A percentile compares a stretch with the other conserved stretches of the same genome.
These are phyloP conservation scores for Zonitis immaculata DNA, from an alignment of 2,888 invertebrate species.

Conservation along the genomic window DNA sequence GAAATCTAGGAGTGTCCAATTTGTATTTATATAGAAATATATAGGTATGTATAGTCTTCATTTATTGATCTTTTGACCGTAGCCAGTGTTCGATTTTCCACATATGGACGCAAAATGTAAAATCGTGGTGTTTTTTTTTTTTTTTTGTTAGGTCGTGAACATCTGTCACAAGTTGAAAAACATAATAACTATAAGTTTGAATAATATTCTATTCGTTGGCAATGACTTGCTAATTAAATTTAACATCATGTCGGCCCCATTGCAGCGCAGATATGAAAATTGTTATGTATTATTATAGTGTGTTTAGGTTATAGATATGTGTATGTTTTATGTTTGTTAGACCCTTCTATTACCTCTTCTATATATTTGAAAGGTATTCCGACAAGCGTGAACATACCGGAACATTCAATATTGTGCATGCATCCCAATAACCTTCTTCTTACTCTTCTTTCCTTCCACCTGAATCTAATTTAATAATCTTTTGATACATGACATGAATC, in stretches of 20 bases:
- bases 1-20: neutral
- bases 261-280: conserved; percentile 11
- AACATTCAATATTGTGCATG: conserved; percentile 3
- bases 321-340: conserved; percentile 11
- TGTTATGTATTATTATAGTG: neutral
- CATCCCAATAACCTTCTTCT: conserved; percentile 3
- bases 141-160: conserved; percentile 39
- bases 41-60: neutral
- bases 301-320: neutral
- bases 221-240: conserved; percentile 42
- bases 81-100: conserved; percentile 17
- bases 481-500: too few species aligned
- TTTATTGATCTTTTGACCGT: neutral
- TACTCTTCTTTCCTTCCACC: too few species aligned
- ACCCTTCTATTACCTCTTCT: neutral
- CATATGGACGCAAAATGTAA: conserved; percentile 28
- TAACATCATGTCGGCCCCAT: conserved; percentile 30
- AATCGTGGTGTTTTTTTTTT: conserved; percentile 30
- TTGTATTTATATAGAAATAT: too few species aligned
- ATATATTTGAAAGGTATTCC: conserved; percentile 21
- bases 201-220: conserved; percentile 35
- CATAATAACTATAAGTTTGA: conserved; percentile 37
- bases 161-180: conserved; percentile 37
- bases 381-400: conserved; percentile 20
- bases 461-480: too few species aligned